Conservation (phyloP, 2,797 vertebrate species). For the Enoplosus armatus region DNA sequence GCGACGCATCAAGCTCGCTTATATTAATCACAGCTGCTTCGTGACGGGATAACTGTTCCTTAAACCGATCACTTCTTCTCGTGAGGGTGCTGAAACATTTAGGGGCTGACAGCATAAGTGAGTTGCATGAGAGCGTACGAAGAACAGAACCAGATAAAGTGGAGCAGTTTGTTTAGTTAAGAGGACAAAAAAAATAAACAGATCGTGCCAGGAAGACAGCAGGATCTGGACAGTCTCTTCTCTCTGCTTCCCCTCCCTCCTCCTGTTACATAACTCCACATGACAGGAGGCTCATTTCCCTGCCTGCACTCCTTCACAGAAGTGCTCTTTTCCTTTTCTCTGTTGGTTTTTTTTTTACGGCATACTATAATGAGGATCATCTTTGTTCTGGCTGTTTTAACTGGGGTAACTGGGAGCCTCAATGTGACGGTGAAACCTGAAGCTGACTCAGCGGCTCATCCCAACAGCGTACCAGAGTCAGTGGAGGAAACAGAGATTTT, state of each 20-base stretch:
- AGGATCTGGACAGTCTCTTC: conserved; percentile 69
- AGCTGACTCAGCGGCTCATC: not conserved
- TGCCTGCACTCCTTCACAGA: conserved; percentile 30
- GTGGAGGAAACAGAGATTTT: not conserved
- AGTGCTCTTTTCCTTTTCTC: conserved; percentile 17
- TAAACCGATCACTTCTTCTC: conserved; percentile 20
- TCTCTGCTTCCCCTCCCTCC: conserved; percentile 39
- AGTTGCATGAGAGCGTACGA: conserved; percentile 12
- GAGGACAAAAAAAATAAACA: conserved; percentile 47
- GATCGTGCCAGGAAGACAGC: conserved; percentile 30
- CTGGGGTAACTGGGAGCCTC: conserved; percentile 47
- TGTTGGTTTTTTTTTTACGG: conserved; percentile 10
- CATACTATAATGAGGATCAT: conserved; percentile 57
- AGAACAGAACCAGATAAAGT: conserved; percentile 49
- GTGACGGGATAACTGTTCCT: conserved; percentile 5
- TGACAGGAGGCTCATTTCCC: conserved; percentile 53
- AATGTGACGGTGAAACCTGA: conserved; percentile 8
- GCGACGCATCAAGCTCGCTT: conserved; percentile 24
- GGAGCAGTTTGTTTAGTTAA: conserved; percentile 64
- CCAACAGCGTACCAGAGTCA: conserved; percentile 36
- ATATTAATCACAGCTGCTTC: conserved; percentile 36
- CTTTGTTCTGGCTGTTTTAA: conserved; percentile 45
- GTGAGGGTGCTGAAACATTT: conserved; percentile 14
- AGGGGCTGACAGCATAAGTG: conserved; percentile 27
- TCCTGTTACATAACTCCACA: conserved; percentile 60